phyloP scores from a whole-genome alignment of 2,888 invertebrate genomes.

The Malthinus seriepunctatus region DNA sequence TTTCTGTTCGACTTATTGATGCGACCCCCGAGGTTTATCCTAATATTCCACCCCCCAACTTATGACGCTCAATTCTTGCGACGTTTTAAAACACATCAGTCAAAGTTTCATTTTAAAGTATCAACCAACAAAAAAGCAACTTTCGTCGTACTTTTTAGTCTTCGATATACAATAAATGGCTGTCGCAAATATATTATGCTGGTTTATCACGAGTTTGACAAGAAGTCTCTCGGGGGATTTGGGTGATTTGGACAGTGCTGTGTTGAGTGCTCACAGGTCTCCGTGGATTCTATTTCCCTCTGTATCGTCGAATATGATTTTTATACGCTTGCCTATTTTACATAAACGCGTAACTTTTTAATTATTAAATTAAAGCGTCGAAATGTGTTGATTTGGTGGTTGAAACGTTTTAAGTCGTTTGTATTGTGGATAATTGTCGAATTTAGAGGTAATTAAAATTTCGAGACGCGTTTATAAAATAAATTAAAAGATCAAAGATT shows the following conservation, averaged over 20 bases:
- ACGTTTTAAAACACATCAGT: conserved; percentile 53
- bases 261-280: conserved; percentile 47
- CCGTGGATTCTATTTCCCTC: conserved; percentile 44
- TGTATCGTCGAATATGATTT: conserved; percentile 10
- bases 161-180: conserved; percentile 27
- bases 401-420: conserved; percentile 17
- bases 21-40: conserved; percentile 50
- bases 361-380: background rate
- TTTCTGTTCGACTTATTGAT: conserved; percentile 58
- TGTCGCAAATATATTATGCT: conserved; percentile 43
- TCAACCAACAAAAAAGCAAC: conserved; percentile 19
- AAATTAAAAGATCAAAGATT: conserved; percentile 34
- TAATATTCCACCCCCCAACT: conserved; percentile 50
- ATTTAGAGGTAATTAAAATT: conserved; percentile 26
- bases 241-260: conserved; percentile 52
- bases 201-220: conserved; percentile 48
- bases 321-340: background rate
- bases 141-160: conserved; percentile 21
- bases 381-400: too few relatives aligned
- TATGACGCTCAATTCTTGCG: conserved; percentile 46
- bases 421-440: conserved; percentile 10
- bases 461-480: conserved; percentile 29
- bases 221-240: conserved; percentile 46
- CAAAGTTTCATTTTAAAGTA: conserved; percentile 36
- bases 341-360: background rate